Conservation (phyloP, 2,113 vertebrate species). For the Sula dactylatra region DNA sequence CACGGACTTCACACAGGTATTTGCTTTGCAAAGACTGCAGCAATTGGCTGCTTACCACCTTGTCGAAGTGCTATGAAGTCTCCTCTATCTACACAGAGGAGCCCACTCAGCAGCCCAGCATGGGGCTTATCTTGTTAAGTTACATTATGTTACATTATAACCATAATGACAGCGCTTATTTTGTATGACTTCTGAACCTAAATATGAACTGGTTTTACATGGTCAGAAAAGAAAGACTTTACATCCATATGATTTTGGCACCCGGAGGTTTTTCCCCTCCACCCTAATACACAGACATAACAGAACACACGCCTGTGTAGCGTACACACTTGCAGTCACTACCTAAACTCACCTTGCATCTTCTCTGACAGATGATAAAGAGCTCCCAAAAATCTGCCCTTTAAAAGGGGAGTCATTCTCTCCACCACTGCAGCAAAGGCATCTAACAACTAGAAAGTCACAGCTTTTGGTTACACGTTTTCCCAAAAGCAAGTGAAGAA, state of each 20-base stretch:
- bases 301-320: rapidly evolving
- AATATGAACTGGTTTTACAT: rapidly evolving
- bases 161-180: rapidly evolving
- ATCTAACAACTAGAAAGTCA: neutral
- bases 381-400: neutral
- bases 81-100: neutral
- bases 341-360: neutral
- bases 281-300: neutral
- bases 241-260: rapidly evolving
- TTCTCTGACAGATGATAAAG: neutral
- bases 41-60: rapidly evolving
- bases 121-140: neutral
- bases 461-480: neutral
- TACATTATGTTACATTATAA: neutral
- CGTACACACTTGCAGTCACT: neutral
- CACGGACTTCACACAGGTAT: no score
- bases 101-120: rapidly evolving
- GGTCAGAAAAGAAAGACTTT: rapidly evolving
- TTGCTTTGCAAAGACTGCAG: neutral
- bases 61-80: no score
- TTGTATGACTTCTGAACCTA: rapidly evolving
- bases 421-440: neutral
- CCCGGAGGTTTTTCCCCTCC: neutral
- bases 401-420: neutral
- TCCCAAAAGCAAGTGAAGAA: neutral